Base-by-base conservation (phyloP, 2,888 invertebrate genomes). In the Drosophila ezoana region DNA sequence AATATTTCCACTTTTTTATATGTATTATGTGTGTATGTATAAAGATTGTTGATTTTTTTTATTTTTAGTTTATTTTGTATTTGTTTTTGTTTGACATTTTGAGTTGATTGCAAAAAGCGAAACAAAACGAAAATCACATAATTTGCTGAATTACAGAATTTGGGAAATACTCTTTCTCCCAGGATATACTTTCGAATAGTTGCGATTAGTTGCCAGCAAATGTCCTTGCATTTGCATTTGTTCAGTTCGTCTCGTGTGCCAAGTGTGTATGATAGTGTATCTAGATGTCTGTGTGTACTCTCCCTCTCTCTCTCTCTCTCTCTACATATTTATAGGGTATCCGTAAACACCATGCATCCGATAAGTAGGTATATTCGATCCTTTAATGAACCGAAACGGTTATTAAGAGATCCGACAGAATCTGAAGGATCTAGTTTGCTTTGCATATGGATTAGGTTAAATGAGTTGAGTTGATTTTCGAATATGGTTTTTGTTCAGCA, bases 41-140 rank as follows among this genome's bases (percentile, higher is more conserved):
- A 72, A 83, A 69, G 82, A 67, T 79, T 78, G 65, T 72, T 72
- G 62, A 53, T 69, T 76, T 68, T 23, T 59, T 51, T 33, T 18
- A 9, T n/a, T 58, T 61, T 23, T 8, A 28, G 28, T 63, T 45
- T 23, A 37, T 47, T 44, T 47, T 64, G n/a, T 69, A n/a, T n/a
- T n/a, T n/a, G n/a, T n/a, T 63, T 76, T 76, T 72, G 28, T 28
- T 8, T 63, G 64, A 73, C 57, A 54, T 65, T 74, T 61, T 71
- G 71, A 74, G 60, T 73, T 76, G 13, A 70, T 75, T 81, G 78
- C 82, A 72, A 76, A 72, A 85, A 84, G 87, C 87, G 76, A 85
- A 84, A 82, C 79, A 73, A 71, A 70, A 60, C 44, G 58, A 63
- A 74, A 79, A 79, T 79, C 79, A 79, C 79, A 79, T 77, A 54